Evolutionary conservation across 2,113 vertebrate genomes (phyloP).

Genomic region (Regulus satrapa): DNA sequence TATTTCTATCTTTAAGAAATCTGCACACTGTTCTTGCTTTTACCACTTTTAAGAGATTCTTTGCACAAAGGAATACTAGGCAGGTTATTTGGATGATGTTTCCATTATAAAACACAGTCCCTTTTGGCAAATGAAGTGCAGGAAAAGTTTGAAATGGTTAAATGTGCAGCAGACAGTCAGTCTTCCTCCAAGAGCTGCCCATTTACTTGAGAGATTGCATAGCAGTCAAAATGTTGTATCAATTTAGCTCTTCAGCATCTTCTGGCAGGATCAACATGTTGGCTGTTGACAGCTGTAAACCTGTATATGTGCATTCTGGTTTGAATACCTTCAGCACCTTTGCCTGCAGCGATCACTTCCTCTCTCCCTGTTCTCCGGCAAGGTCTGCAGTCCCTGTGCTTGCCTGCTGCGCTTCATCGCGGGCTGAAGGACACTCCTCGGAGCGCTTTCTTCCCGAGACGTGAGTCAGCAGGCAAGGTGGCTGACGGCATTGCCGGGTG

Average conservation of each 20-base stretch:
- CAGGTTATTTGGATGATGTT: not conserved
- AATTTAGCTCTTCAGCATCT: not conserved
- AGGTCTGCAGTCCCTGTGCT: not conserved
- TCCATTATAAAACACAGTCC: not conserved
- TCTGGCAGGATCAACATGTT: not conserved
- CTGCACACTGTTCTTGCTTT: not conserved
- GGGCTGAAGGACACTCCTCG: not conserved
- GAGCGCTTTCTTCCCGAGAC: not conserved
- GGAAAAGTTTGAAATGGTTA: not conserved
- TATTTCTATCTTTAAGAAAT: not conserved
- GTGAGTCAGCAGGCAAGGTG: not conserved
- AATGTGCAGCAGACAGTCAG: not conserved
- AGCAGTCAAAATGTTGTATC: not conserved
- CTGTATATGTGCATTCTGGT: fast-evolving
- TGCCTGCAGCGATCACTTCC: not conserved
- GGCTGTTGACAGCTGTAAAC: not conserved
- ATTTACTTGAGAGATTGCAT: not conserved
- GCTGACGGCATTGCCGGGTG: not conserved
- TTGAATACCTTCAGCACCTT: not conserved
- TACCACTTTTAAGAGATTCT: not conserved
- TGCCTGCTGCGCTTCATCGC: not conserved
- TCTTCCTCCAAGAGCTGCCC: not conserved
- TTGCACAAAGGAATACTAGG: not conserved
- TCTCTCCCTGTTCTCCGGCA: not conserved
- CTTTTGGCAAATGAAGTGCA: not conserved